Evolutionary conservation across 2,888 invertebrate species (phyloP).

Genomic region (Hydroisotoma schaefferi): DNA sequence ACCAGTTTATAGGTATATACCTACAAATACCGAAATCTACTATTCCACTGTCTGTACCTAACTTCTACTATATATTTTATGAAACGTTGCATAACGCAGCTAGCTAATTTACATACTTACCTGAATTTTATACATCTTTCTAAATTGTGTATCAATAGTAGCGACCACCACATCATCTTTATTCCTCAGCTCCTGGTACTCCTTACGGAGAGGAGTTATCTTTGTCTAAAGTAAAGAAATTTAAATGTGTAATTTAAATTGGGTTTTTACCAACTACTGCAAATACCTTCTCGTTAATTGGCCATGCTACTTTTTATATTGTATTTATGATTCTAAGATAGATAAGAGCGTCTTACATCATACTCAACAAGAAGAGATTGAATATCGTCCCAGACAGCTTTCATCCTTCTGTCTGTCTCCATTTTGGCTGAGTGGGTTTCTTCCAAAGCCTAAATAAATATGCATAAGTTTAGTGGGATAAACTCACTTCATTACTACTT

Average conservation of each 20-base stretch:
- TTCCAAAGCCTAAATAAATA: constrained; percentile 36
- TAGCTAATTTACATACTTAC: too few relatives aligned
- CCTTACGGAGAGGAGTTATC: constrained; percentile 25
- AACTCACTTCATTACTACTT: neutral
- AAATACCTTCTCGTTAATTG: too few relatives aligned
- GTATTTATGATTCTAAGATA: neutral
- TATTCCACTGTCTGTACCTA: too few relatives aligned
- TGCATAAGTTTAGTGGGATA: too few relatives aligned
- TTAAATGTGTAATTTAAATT: neutral
- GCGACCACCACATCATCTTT: constrained; percentile 39
- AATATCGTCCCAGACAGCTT: constrained; percentile 36
- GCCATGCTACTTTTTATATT: neutral
- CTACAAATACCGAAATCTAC: too few relatives aligned
- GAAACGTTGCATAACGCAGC: too few relatives aligned
- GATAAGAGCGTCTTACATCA: constrained; percentile 33
- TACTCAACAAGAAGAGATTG: constrained; percentile 39
- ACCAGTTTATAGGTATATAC: too few relatives aligned
- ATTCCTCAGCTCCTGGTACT: constrained; percentile 32
- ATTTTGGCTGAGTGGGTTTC: constrained; percentile 37
- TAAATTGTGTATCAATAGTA: constrained; percentile 38
- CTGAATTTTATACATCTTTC: constrained; percentile 34
- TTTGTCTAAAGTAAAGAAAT: neutral
- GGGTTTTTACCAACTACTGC: too few relatives aligned
- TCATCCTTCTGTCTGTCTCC: constrained; percentile 33
- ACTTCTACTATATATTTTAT: too few relatives aligned